These are phyloP conservation scores for Chaetodon trifasciatus DNA, from an alignment of 2,797 vertebrate species.

Conservation along the genomic window DNA sequence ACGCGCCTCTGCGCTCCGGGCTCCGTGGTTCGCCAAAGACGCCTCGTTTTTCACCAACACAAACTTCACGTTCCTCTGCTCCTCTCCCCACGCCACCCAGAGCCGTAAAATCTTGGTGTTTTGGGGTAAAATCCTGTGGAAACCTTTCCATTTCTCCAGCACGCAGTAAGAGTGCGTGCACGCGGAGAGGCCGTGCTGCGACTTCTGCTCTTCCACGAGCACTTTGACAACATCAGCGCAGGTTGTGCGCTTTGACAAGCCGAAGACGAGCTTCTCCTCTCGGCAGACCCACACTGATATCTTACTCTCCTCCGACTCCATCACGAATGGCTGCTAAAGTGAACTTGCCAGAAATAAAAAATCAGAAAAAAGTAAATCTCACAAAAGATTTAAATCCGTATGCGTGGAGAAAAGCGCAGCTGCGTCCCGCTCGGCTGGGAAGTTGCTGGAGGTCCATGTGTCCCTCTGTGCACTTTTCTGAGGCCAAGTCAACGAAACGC, in stretches of 20 bases:
- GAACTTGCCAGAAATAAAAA: neutral
- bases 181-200: slow-evolving; percentile 71
- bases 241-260: slow-evolving; percentile 93
- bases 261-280: slow-evolving; percentile 94
- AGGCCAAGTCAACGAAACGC: slow-evolving; percentile 22
- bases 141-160: slow-evolving; percentile 97
- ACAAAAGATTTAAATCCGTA: slow-evolving; percentile 10
- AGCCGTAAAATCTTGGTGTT: slow-evolving; percentile 93
- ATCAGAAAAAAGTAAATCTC: neutral
- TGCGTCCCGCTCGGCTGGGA: slow-evolving; percentile 18
- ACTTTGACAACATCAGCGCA: slow-evolving; percentile 94
- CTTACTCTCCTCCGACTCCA: slow-evolving; percentile 89
- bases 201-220: slow-evolving; percentile 87
- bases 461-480: slow-evolving; percentile 29
- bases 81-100: slow-evolving; percentile 95
- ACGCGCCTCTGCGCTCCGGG: slow-evolving; percentile 94
- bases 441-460: slow-evolving; percentile 27
- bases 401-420: neutral
- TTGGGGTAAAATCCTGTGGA: slow-evolving; percentile 93
- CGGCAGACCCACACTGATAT: slow-evolving; percentile 96
- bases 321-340: slow-evolving; percentile 57
- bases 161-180: slow-evolving; percentile 90
- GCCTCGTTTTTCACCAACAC: slow-evolving; percentile 92
- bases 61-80: slow-evolving; percentile 93
- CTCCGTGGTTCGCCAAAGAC: slow-evolving; percentile 88